Base-by-base conservation (phyloP, 2,888 invertebrate species). In the Agapostemon virescens region DNA sequence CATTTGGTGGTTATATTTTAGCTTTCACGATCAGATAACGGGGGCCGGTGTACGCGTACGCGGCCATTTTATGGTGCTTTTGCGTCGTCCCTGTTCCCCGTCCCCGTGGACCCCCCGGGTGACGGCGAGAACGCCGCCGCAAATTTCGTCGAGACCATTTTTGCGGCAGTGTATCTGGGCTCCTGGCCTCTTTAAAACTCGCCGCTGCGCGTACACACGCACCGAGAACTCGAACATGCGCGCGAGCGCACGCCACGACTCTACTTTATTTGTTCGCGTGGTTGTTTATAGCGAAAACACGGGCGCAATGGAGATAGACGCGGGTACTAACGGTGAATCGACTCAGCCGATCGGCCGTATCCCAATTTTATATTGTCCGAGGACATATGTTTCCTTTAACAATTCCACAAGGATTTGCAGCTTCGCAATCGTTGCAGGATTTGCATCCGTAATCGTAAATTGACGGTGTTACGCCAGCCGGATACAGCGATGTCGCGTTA, bases 11-110 rank as follows among this genome's bases (percentile, higher is more conserved):
- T 83, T 81, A 77, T 85, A 85, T 78, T 81, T 85, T 75, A 83
- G 85, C 81, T 83, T 85, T 83, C 85, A 68, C 85, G 84, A 87
- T 86, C 86, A 81, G 86, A 84, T 81, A 83, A 49, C 75, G 45
- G 67, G 23, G 69, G 45, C 52, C 67, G 42, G 58, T 38, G 77
- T 70, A 69, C 66, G 74, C 74, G 76, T 61, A 73, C 69, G 69
- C 67, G 61, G 66, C 63, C 74, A 61, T 74, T 82, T 73, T 74
- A 70, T 82, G 69, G 52, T 64, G 77, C 74, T 70, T 72, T 82
- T 75, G 49, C 72, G 67, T 63, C 67, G 66, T 64, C 20, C 55
- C 26, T 1, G 5, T 6, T 7, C n/a, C 33, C n/a, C 52, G 6
- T 36, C 23, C 33, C 20, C 26, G 2, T 9, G 30, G 33, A 3